A percentile compares a stretch with the other conserved stretches of the same genome.
phyloP scores from a whole-genome alignment of 2,888 invertebrate species.

The Odiellus spinosus region DNA sequence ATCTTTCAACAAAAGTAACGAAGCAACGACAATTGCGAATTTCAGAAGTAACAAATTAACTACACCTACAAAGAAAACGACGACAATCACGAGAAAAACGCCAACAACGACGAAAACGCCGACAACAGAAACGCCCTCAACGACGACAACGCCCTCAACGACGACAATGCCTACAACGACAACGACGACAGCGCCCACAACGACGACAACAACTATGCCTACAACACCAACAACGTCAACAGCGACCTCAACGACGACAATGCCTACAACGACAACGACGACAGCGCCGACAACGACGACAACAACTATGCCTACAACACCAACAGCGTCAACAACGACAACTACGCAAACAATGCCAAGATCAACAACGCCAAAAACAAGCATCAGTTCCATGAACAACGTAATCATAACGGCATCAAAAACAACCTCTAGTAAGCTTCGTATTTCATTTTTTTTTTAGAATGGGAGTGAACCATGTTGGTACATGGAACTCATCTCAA shows the following conservation, averaged over 20 bases:
- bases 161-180: conserved; percentile 4
- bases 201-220: background rate
- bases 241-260: conserved; percentile 2
- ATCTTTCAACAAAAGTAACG: too few species aligned
- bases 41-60: too few species aligned
- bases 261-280: conserved; percentile 6
- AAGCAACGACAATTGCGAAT: too few species aligned
- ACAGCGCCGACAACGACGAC: conserved; percentile 9
- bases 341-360: too few species aligned
- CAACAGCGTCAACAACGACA: conserved; percentile 8
- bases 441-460: too few species aligned
- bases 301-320: conserved; percentile 9
- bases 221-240: conserved; percentile 5
- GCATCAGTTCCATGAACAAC: too few species aligned
- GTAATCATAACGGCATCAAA: too few species aligned
- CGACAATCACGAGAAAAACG: background rate
- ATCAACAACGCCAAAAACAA: too few species aligned
- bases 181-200: conserved; percentile 4
- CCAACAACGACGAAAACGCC: conserved; percentile 5
- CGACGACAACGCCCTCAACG: conserved; percentile 4
- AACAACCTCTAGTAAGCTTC: too few species aligned
- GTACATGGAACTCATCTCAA: too few species aligned
- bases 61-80: background rate
- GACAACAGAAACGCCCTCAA: conserved; percentile 3
- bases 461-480: too few species aligned